Evolutionary conservation across 2,113 vertebrate species (phyloP).

Genomic region (Capra hircus): DNA sequence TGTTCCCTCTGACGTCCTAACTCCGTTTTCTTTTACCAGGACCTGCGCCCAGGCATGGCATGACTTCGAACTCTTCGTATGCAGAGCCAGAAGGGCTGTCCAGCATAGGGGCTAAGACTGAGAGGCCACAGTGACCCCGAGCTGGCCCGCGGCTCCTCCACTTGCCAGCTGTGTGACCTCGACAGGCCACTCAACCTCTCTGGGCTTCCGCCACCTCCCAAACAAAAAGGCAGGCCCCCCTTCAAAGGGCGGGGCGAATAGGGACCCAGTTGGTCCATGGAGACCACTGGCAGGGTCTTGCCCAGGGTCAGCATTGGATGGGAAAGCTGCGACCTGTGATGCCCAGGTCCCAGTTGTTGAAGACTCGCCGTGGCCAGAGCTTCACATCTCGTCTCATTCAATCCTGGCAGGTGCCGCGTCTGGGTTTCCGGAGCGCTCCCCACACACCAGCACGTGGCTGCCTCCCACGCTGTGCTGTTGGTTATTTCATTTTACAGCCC

Average conservation of each 20-base stretch:
- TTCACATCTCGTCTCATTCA: accelerated
- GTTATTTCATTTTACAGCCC: accelerated
- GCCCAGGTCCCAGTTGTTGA: accelerated
- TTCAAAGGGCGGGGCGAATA: accelerated
- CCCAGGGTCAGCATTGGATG: accelerated
- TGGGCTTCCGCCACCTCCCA: neutral
- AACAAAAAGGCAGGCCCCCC: neutral
- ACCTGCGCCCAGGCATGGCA: accelerated
- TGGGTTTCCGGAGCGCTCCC: accelerated
- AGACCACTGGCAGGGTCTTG: neutral
- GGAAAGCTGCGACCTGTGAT: accelerated
- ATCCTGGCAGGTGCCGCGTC: accelerated
- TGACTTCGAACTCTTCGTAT: accelerated
- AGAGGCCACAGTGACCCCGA: accelerated
- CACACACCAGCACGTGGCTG: accelerated
- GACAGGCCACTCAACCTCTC: accelerated
- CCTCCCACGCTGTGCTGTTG: accelerated
- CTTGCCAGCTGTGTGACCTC: neutral
- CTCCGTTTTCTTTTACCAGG: accelerated
- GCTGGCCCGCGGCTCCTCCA: accelerated
- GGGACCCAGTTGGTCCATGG: accelerated
- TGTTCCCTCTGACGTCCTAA: accelerated
- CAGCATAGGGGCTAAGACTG: accelerated
- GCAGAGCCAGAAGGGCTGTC: neutral
- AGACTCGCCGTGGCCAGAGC: accelerated